Percentiles rank a stretch among this genome's conserved stretches.
Evolutionary conservation across 2,113 vertebrate genomes (phyloP).

Genomic region (Nothocercus julius): DNA sequence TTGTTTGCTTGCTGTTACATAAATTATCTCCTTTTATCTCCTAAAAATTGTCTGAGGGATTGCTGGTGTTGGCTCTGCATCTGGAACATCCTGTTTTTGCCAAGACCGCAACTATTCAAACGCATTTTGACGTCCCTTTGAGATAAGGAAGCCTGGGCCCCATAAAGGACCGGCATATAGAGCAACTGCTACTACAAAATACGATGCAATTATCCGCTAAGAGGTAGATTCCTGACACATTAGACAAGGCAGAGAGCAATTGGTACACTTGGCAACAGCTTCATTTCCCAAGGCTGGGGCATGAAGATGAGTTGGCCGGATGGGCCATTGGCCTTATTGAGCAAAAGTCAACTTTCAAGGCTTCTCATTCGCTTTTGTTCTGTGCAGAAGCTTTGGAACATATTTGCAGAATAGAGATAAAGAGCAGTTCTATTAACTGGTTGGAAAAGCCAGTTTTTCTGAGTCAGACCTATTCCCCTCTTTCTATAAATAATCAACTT

Average conservation of each 20-base stretch:
- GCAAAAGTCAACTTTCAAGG: neutral
- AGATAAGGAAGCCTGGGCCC: neutral
- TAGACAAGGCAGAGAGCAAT: neutral
- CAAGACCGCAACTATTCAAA: neutral
- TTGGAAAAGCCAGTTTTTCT: neutral
- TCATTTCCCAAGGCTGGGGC: neutral
- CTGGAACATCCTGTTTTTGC: neutral
- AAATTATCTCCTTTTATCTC: neutral
- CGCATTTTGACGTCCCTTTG: neutral
- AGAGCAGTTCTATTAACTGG: neutral
- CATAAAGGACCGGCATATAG: accelerated
- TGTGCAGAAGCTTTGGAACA: neutral
- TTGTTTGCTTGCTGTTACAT: neutral
- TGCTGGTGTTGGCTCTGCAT: neutral
- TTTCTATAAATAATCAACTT: neutral
- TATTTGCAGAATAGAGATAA: neutral
- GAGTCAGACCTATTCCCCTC: neutral
- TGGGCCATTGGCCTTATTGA: neutral
- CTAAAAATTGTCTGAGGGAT: neutral
- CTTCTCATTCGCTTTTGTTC: neutral
- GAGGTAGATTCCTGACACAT: neutral
- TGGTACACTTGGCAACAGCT: neutral
- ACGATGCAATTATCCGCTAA: neutral
- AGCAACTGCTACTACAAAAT: neutral
- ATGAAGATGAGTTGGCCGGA: neutral